Evolutionary conservation across 2,113 vertebrate genomes (phyloP).

Genomic region (Oreochromis aureus): DNA sequence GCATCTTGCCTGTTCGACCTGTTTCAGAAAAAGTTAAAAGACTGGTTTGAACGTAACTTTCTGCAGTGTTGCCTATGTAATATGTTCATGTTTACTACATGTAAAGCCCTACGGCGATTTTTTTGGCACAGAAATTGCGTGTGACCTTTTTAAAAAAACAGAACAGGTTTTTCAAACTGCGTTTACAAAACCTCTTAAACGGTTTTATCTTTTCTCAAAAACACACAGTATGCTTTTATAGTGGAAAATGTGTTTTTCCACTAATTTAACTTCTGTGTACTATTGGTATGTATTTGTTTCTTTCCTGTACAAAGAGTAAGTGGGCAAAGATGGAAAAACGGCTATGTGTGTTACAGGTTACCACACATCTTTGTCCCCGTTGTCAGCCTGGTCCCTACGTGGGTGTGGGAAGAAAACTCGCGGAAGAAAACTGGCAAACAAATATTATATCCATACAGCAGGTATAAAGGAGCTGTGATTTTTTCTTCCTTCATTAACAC

Average conservation of each 20-base stretch:
- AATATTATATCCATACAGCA: neutral
- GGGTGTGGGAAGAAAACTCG: neutral
- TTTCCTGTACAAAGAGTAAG: neutral
- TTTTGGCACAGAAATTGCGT: neutral
- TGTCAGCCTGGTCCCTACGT: neutral
- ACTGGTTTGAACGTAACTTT: neutral
- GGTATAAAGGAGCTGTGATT: neutral
- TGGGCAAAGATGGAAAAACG: neutral
- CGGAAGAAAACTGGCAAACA: neutral
- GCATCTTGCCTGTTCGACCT: neutral
- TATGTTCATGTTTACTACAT: neutral
- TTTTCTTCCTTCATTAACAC: neutral
- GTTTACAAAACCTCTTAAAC: neutral
- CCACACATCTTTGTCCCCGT: neutral
- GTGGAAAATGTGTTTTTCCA: neutral
- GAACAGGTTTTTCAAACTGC: neutral
- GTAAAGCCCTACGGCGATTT: neutral
- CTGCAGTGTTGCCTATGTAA: neutral
- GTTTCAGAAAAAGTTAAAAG: neutral
- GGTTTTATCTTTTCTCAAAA: neutral
- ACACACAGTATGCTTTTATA: neutral
- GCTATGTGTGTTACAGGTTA: no score
- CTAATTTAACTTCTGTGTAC: neutral
- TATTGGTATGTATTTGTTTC: neutral
- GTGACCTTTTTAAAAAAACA: neutral